Conservation (phyloP, 2,113 vertebrate genomes). For the Amblyornis subalaris region DNA sequence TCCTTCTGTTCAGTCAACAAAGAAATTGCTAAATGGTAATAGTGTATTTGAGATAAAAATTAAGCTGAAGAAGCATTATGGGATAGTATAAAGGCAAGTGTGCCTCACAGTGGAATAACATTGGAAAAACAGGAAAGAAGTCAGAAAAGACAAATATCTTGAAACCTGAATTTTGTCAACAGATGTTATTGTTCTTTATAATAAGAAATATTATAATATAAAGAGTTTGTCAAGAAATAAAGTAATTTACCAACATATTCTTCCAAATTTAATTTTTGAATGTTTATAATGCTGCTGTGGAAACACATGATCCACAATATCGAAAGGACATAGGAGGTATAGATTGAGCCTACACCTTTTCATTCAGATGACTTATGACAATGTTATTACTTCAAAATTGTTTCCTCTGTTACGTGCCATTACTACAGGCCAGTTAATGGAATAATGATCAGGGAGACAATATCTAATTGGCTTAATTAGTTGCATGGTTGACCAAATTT, state of each 20-base stretch:
- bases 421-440: neutral
- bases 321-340: fast-evolving
- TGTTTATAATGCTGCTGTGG: neutral
- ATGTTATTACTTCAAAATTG: neutral
- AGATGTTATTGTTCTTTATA: neutral
- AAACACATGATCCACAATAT: neutral
- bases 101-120: neutral
- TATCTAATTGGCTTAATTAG: neutral
- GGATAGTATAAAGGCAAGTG: neutral
- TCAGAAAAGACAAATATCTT: neutral
- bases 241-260: neutral
- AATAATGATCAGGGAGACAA: neutral
- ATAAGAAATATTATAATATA: neutral
- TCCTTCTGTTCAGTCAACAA: neutral
- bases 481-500: neutral
- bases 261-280: neutral
- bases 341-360: neutral
- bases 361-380: neutral
- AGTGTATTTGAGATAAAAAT: neutral
- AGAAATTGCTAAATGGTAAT: neutral
- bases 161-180: neutral
- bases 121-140: neutral
- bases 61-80: neutral
- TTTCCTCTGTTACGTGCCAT: neutral
- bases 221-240: neutral